Base-by-base conservation (phyloP, 2,797 vertebrate species). In the Pantherophis alleghaniensis region DNA sequence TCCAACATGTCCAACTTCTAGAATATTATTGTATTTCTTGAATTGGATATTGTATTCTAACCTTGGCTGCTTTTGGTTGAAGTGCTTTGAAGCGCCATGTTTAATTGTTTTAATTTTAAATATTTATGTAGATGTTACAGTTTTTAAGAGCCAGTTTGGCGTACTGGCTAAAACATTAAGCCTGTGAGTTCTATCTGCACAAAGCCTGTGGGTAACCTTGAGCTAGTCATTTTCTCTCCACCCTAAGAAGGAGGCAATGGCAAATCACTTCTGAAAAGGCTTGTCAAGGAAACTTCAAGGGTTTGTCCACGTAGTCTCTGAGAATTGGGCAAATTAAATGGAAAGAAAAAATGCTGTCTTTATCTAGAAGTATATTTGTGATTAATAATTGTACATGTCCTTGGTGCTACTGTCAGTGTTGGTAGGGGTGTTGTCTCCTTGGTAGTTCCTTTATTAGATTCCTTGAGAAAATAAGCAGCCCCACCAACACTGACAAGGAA, bases 301-400 rank as follows among this genome's bases (percentile, higher is more conserved):
- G n/a, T 66, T 66, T 66, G 26, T 66, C 28, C 63, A 66, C 12
- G 0, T 66, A 4, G 63, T 2, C 5, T 66, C 28, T 69, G 12
- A 69, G 28, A 69, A 32, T 32, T 32, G 28, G 12, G 11, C 28
- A 69, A n/a, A 32, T 69, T 69, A 69, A 69, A 66, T n/a, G 28
- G 63, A 66, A 69, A 13, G 63, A 2, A 32, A 28, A 63, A 69
- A 32, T 42, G 18, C 61, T 88, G 56, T 83, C 91, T 94, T 93
- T 93, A 93, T 90, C 90, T 94, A 56, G 93, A 94, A 94, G 56
- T 91, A 90, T 93, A 61, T 93, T 94, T 93, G 90, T 56, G 47
- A 93, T 93, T 93, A 94, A 91, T 93, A 91, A 94, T 63, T 93
- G 88, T 66, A 66, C 26, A 32, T 69, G 63, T 69, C 13, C 28